Conservation (phyloP, 2,797 vertebrate species). For the Gymnothorax reevesii region DNA sequence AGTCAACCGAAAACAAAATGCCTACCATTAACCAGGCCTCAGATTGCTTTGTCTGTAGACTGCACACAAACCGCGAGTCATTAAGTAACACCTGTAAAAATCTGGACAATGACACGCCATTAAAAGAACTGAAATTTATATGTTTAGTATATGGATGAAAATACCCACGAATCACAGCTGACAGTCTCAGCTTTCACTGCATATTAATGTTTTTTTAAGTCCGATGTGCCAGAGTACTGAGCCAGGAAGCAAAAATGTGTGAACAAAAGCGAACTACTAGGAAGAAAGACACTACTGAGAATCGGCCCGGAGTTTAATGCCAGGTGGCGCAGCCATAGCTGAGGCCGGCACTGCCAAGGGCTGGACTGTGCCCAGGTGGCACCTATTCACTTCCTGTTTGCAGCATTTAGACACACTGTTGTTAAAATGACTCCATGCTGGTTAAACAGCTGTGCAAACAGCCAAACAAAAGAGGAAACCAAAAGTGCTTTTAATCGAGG, state of each 20-base stretch:
- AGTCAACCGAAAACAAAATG: neutral
- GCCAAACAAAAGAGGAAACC: neutral
- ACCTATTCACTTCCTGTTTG: neutral
- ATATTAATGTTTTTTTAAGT: too few relatives aligned
- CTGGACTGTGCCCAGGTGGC: neutral
- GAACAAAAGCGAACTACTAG: neutral
- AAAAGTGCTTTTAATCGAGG: neutral
- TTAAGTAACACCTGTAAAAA: too few relatives aligned
- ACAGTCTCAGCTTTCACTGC: too few relatives aligned
- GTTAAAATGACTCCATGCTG: too few relatives aligned
- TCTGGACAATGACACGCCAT: neutral
- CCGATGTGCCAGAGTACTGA: too few relatives aligned
- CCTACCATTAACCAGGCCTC: neutral
- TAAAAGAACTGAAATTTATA: neutral
- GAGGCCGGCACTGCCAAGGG: neutral
- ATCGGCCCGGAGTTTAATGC: neutral
- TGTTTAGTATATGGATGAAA: too few relatives aligned
- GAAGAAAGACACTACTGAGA: neutral
- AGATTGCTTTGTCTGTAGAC: neutral
- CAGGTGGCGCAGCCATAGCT: neutral
- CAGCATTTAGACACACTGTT: neutral
- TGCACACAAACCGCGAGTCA: neutral
- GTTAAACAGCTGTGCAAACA: neutral
- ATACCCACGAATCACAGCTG: too few relatives aligned
- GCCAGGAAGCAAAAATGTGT: too few relatives aligned